These are phyloP conservation scores for Hydropsyche tenuis DNA, from an alignment of 1,140 invertebrate species.

Conservation along the genomic window DNA sequence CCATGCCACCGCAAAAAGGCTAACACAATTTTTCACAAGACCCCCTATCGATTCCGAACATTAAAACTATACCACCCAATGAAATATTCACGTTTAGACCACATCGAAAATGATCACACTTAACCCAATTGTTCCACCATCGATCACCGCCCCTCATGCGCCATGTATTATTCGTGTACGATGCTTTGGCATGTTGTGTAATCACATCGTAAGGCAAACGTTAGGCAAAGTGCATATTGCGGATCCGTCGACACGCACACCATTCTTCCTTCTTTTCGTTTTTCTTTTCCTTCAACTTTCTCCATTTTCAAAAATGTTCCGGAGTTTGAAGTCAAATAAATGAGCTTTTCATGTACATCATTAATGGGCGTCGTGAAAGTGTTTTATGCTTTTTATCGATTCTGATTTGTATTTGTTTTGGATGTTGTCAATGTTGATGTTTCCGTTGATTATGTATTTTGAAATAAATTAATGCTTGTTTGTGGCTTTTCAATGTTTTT, in stretches of 20 bases:
- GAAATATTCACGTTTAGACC: neutral
- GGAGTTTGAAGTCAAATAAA: no score
- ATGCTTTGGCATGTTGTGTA: slow-evolving; percentile 18
- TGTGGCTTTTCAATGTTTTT: slow-evolving; percentile 41
- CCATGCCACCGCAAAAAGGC: no score
- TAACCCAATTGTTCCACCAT: no score
- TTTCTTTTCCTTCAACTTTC: neutral
- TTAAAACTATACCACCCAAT: neutral
- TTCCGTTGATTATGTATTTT: neutral
- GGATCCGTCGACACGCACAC: neutral
- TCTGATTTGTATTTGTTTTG: neutral
- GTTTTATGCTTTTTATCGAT: no score
- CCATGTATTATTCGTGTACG: neutral
- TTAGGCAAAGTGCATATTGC: neutral
- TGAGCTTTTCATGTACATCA: no score
- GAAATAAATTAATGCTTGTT: slow-evolving; percentile 37
- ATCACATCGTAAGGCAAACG: neutral
- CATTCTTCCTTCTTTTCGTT: neutral
- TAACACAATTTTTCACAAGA: no score
- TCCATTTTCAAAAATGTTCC: neutral
- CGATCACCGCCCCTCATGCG: no score
- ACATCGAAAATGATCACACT: no score
- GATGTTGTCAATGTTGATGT: slow-evolving; percentile 4
- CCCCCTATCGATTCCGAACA: neutral
- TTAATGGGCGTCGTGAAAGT: no score